phyloP scores from a whole-genome alignment of 1,140 invertebrate species.

The Hylyphantes graminicola region DNA sequence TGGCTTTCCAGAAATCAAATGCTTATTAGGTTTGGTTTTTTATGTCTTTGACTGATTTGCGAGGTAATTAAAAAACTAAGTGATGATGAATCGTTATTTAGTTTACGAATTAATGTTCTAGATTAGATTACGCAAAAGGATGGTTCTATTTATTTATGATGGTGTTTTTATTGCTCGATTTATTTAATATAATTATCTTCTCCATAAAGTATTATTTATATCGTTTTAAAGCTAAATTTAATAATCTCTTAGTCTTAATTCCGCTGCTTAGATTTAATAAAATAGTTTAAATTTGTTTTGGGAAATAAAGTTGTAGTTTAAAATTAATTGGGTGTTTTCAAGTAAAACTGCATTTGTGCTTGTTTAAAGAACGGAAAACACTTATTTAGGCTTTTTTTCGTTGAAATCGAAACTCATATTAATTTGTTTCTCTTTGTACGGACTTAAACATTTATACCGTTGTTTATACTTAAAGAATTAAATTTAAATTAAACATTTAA shows the following conservation, averaged over 20 bases:
- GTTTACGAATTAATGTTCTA: slow-evolving; percentile 10
- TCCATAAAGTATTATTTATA: not conserved
- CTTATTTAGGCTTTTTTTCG: too few relatives aligned
- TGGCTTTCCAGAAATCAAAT: not conserved
- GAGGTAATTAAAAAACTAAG: slow-evolving; percentile 6
- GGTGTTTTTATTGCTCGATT: not conserved
- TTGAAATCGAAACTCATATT: too few relatives aligned
- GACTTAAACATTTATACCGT: too few relatives aligned
- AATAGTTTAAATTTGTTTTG: too few relatives aligned
- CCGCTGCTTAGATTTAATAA: too few relatives aligned
- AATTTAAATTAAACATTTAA: too few relatives aligned
- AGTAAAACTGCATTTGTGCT: too few relatives aligned
- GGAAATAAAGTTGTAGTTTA: too few relatives aligned
- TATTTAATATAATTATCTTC: not conserved
- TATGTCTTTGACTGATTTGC: not conserved
- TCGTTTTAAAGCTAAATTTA: not conserved
- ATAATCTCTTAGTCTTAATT: not conserved
- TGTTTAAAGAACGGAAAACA: too few relatives aligned
- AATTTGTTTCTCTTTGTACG: too few relatives aligned
- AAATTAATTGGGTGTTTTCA: too few relatives aligned
- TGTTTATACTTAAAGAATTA: too few relatives aligned
- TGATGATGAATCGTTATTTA: slow-evolving; percentile 7
- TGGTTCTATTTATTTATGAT: not conserved
- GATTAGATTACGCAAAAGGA: not conserved
- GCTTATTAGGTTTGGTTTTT: slow-evolving; percentile 9